A percentile compares a stretch with the other conserved stretches of the same genome.
Evolutionary conservation across 35 echinoderm and acorn worm species (phyloP).

Genomic region (Nesometra sesokonis): DNA sequence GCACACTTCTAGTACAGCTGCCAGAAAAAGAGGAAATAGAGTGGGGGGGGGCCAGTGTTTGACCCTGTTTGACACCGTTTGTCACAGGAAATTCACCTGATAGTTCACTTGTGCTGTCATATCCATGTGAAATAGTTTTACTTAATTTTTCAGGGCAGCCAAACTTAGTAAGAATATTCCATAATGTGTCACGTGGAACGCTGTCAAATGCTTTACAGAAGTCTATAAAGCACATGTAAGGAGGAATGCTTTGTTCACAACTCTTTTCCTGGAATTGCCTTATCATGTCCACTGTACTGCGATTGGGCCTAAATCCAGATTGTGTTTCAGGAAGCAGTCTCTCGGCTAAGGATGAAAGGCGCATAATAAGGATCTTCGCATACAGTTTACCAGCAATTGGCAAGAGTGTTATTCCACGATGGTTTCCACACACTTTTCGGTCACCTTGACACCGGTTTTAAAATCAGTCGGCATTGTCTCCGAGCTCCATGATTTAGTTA

Average conservation of each 20-base stretch:
- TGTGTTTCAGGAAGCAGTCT: constrained; percentile 4
- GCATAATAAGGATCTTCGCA: constrained; percentile 8
- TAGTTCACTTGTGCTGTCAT: no score
- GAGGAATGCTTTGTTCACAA: constrained; percentile 17
- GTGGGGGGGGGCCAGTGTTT: no score
- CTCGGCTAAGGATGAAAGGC: background rate
- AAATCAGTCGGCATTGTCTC: background rate
- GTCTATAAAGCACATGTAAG: constrained; percentile 20
- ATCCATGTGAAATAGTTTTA: no score
- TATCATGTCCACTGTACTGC: constrained; percentile 15
- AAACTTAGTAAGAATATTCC: constrained; percentile 32
- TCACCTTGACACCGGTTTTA: constrained; percentile 16
- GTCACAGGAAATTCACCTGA: no score
- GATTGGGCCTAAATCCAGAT: constrained; percentile 6
- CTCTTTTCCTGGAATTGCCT: constrained; percentile 32
- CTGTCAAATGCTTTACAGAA: no score
- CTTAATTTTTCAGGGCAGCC: background rate
- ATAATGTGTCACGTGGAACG: no score
- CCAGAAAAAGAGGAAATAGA: no score
- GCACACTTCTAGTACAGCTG: no score
- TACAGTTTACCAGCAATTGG: no score
- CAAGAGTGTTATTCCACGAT: no score
- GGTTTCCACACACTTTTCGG: constrained; percentile 5
- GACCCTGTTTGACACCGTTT: no score
- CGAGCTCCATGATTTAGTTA: no score